Evolutionary conservation across 2,888 invertebrate genomes (phyloP).

Genomic region (Ariolimax columbianus): DNA sequence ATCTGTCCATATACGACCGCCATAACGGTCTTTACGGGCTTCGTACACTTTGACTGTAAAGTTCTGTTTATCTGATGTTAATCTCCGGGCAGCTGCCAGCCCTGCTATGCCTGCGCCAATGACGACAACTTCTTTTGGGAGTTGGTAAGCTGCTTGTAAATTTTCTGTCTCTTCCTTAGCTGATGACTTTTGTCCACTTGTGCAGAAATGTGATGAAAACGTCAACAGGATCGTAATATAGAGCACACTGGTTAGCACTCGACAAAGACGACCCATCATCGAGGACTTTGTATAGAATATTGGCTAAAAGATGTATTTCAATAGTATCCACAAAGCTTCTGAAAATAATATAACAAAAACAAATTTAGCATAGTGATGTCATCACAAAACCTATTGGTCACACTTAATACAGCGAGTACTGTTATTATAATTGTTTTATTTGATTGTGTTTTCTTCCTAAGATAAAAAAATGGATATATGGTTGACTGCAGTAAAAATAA

Average conservation of each 20-base stretch:
- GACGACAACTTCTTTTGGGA: constrained; percentile 62
- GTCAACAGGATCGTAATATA: not conserved
- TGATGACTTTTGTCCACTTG: constrained; percentile 29
- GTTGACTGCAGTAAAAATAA: too few relatives aligned
- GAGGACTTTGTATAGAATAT: not conserved
- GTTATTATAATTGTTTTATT: too few relatives aligned
- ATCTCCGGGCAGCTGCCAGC: constrained; percentile 67
- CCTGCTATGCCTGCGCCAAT: constrained; percentile 73
- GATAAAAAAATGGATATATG: too few relatives aligned
- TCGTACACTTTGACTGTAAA: constrained; percentile 66
- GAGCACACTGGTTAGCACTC: not conserved
- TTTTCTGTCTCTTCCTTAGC: not conserved
- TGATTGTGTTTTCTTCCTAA: too few relatives aligned
- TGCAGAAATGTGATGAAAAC: not conserved
- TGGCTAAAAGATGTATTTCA: not conserved
- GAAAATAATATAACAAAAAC: not conserved
- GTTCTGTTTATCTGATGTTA: constrained; percentile 59
- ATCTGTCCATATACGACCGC: constrained; percentile 70
- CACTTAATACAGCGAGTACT: too few relatives aligned
- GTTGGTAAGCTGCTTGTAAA: not conserved
- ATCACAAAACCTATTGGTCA: too few relatives aligned
- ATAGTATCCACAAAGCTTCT: not conserved
- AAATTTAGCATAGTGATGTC: too few relatives aligned
- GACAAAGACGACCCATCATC: not conserved
- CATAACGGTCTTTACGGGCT: constrained; percentile 66